Percentiles rank a stretch among this genome's conserved stretches.
Evolutionary conservation across 1,140 invertebrate species (phyloP).

Genomic region (Octopus sinensis): DNA sequence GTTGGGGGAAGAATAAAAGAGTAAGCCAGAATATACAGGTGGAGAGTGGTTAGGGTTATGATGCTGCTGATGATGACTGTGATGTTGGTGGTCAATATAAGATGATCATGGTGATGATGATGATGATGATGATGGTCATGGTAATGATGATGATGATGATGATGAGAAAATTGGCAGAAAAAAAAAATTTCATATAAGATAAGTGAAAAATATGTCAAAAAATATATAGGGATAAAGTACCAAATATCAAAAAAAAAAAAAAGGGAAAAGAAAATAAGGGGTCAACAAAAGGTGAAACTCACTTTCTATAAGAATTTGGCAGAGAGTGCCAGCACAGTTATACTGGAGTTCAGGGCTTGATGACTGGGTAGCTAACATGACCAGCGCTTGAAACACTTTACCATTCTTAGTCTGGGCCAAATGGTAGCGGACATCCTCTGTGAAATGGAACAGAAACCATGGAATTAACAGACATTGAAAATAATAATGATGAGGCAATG

Average conservation of each 20-base stretch:
- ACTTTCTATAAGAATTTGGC: slow-evolving; percentile 36
- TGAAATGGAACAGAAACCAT: background rate
- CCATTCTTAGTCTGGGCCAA: slow-evolving; percentile 34
- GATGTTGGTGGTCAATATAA: background rate
- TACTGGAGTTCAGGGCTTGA: slow-evolving; percentile 43
- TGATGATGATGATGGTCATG: too few species aligned
- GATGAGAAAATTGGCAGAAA: too few species aligned
- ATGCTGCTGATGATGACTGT: background rate
- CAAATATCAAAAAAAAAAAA: background rate
- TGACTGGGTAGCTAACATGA: slow-evolving; percentile 38
- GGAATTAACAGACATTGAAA: background rate
- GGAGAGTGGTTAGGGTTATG: background rate
- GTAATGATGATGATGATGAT: too few species aligned
- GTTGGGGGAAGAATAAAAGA: background rate
- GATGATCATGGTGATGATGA: background rate
- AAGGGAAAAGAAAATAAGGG: background rate
- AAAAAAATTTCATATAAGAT: background rate
- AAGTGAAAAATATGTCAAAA: background rate
- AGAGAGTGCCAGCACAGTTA: slow-evolving; percentile 46
- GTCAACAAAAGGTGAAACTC: background rate
- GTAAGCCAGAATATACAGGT: background rate
- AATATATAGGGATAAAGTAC: too few species aligned
- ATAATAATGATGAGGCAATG: too few species aligned
- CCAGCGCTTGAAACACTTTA: slow-evolving; percentile 35
- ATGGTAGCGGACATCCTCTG: slow-evolving; percentile 42